Base-by-base conservation (phyloP, 2,888 invertebrate genomes). In the Metellina segmentata region DNA sequence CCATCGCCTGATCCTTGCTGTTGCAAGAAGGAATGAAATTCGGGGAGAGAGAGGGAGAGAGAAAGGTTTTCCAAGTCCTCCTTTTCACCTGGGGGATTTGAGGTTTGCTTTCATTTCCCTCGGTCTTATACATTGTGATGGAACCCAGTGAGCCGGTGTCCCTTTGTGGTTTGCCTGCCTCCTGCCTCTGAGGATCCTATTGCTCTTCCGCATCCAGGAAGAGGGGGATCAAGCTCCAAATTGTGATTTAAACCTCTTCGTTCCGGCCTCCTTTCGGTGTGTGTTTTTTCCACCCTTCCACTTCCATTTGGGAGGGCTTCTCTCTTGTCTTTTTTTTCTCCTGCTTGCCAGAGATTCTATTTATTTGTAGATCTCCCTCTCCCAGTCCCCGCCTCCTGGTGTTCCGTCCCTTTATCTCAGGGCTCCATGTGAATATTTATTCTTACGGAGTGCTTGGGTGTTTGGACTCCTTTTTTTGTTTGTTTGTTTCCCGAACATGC, bases 61-160 rank as follows among this genome's bases (percentile, higher is more conserved):
- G 85, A 85, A 85, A 85, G 89, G 85, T 90, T 90, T 90, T 79
- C 89, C 83, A 90, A 85, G 83, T 90, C 89, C 89, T 83, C 79
- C 90, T 77, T 51, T 79, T 51, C 81, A 86, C 85, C 87, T 77
- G 53, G 19, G 92, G 92, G 92, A 92, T 92, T 92, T 92, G 92
- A 92, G 92, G 92, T 92, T 92, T 92, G 92, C 92, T 92, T 92
- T 92, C 92, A 90, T 92, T 92, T 92, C 92, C 92, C 89, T 61
- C 69, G 92, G 90, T 79, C 89, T 92, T 90, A 92, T 90, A 83
- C 87, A 53, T 82, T 79, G 85, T 92, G 92, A 92, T 92, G 92
- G 92, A 89, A 87, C 86, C 82, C 86, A 78, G 90, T 89, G 92
- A 87, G 92, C 81, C 88, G 81, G 75, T 72, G 85, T 88, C 92